Percentiles rank a stretch among this genome's conserved stretches.
Conservation (phyloP, 2,113 vertebrate genomes). For the Calonectris borealis region DNA sequence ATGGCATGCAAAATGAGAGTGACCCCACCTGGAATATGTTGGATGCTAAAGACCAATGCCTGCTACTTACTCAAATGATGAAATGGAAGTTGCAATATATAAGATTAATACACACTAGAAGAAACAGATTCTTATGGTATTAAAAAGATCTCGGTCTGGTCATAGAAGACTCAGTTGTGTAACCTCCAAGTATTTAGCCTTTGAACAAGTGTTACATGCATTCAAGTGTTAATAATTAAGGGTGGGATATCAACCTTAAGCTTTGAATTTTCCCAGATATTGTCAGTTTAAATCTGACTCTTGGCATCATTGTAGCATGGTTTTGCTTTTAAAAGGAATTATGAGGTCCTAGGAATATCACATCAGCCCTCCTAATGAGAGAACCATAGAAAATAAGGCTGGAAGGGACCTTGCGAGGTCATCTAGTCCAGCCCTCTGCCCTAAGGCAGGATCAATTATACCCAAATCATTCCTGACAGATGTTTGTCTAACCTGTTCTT, state of each 20-base stretch:
- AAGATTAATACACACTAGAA: too few relatives aligned
- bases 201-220: not conserved
- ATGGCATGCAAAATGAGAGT: not conserved
- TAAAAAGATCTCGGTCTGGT: not conserved
- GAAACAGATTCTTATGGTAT: too few relatives aligned
- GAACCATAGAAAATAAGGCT: not conserved
- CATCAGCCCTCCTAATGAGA: slow-evolving; percentile 4
- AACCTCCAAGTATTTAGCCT: not conserved
- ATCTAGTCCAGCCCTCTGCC: slow-evolving; percentile 43
- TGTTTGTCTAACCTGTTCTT: slow-evolving; percentile 40
- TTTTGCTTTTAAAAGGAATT: slow-evolving; percentile 1
- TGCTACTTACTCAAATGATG: not conserved
- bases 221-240: not conserved
- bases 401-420: slow-evolving; percentile 17
- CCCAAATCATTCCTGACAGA: slow-evolving; percentile 52
- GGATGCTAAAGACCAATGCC: not conserved
- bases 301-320: not conserved
- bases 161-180: not conserved
- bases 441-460: slow-evolving; percentile 56
- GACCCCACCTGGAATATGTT: not conserved
- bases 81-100: not conserved
- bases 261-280: not conserved
- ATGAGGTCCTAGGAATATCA: not conserved
- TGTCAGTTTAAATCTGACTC: slow-evolving; percentile 14
- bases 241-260: not conserved